Percentiles rank a stretch among this genome's conserved stretches.
Evolutionary conservation across 2,113 vertebrate species (phyloP).

Genomic region (Trochalopteron elliotii): DNA sequence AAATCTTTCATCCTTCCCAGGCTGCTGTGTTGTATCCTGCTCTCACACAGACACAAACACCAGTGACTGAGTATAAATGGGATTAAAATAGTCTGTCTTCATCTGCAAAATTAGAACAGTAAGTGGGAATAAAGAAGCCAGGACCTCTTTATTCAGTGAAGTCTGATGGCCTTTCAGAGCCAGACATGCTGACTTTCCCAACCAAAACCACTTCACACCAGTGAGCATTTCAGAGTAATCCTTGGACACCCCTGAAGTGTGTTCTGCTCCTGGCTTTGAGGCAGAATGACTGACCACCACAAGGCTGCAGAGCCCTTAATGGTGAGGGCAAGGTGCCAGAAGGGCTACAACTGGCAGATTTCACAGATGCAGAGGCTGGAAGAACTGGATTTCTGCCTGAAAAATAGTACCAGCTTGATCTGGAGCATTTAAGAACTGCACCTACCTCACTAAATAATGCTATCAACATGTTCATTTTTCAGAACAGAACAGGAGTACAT

Average conservation of each 20-base stretch:
- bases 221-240: neutral
- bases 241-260: neutral
- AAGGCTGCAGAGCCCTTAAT: neutral
- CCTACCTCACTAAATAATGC: neutral
- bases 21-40: neutral
- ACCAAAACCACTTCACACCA: neutral
- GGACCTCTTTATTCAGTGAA: neutral
- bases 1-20: neutral
- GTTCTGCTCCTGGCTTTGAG: neutral
- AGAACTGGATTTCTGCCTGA: neutral
- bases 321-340: neutral
- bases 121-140: neutral
- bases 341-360: neutral
- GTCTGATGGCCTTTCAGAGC: neutral
- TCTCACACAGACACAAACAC: neutral
- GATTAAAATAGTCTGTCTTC: neutral
- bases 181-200: neutral
- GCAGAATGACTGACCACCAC: neutral
- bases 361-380: neutral
- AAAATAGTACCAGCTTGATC: neutral
- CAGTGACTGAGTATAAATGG: neutral
- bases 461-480: neutral
- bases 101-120: neutral
- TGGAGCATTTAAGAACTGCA: neutral
- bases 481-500: neutral